Conservation (phyloP, 2,797 vertebrate genomes). For the Ptychadena robeensis region DNA sequence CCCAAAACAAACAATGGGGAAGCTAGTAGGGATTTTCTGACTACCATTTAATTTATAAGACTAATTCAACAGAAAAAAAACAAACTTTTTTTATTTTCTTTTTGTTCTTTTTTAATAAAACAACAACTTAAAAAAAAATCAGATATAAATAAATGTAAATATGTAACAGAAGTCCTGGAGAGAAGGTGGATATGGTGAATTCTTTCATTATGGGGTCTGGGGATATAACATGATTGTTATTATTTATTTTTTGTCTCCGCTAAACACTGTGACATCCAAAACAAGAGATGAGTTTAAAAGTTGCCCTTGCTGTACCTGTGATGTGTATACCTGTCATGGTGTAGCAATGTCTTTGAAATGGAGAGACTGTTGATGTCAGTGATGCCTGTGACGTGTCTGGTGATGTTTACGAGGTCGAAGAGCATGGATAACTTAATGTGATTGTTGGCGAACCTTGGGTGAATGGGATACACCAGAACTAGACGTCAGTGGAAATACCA, state of each 20-base stretch:
- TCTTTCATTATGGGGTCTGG: conserved; percentile 58
- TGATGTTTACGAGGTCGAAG: background rate
- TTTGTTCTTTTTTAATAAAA: conserved; percentile 56
- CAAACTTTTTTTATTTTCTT: conserved; percentile 44
- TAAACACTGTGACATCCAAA: conserved; percentile 62
- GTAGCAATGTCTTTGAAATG: conserved; percentile 23
- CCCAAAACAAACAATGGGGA: conserved; percentile 38
- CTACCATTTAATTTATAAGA: conserved; percentile 48
- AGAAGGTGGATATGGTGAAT: conserved; percentile 58
- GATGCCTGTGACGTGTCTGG: background rate
- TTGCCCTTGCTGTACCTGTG: conserved; percentile 56
- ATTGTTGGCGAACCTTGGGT: background rate
- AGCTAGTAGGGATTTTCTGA: conserved; percentile 55
- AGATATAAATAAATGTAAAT: conserved; percentile 63
- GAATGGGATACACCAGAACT: background rate
- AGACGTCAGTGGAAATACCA: background rate
- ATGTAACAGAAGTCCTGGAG: conserved; percentile 60
- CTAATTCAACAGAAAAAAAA: conserved; percentile 33
- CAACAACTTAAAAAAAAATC: conserved; percentile 53
- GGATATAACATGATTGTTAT: conserved; percentile 61
- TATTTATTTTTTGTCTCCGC: conserved; percentile 60
- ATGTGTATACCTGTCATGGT: conserved; percentile 48
- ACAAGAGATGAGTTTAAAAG: conserved; percentile 62
- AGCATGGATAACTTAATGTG: no score
- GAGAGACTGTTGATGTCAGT: background rate